phyloP scores from a whole-genome alignment of 2,797 vertebrate species.

The Coendou prehensilis region DNA sequence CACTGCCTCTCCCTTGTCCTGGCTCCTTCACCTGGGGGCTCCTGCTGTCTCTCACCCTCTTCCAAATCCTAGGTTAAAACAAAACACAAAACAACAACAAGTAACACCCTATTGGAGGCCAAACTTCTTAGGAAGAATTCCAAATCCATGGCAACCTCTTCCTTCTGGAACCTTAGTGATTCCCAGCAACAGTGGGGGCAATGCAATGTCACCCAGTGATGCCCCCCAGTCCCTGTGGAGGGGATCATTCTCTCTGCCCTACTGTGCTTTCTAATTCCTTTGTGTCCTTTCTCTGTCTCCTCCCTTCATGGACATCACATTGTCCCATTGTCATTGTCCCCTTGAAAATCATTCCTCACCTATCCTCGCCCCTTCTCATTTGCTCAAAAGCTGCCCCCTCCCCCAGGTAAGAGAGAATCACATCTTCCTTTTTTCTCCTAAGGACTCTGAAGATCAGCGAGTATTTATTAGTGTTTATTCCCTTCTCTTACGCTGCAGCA shows the following conservation, averaged over 20 bases:
- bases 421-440: not conserved
- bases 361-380: not conserved
- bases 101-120: not conserved
- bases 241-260: not conserved
- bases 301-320: not conserved
- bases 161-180: not conserved
- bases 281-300: not conserved
- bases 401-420: not conserved
- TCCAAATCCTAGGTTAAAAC: not conserved
- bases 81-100: not conserved
- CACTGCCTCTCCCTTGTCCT: no score
- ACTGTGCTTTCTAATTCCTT: not conserved
- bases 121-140: not conserved
- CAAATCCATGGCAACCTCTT: not conserved
- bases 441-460: not conserved
- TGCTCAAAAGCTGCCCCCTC: not conserved
- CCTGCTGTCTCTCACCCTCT: not conserved
- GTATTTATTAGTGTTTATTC: not conserved
- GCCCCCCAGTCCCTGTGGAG: not conserved
- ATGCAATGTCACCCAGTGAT: no score
- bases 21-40: not conserved
- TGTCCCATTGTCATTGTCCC: not conserved
- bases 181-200: not conserved
- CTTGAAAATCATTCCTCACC: not conserved
- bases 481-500: not conserved